Conservation (phyloP, 2,797 vertebrate species). For the Anableps anableps region DNA sequence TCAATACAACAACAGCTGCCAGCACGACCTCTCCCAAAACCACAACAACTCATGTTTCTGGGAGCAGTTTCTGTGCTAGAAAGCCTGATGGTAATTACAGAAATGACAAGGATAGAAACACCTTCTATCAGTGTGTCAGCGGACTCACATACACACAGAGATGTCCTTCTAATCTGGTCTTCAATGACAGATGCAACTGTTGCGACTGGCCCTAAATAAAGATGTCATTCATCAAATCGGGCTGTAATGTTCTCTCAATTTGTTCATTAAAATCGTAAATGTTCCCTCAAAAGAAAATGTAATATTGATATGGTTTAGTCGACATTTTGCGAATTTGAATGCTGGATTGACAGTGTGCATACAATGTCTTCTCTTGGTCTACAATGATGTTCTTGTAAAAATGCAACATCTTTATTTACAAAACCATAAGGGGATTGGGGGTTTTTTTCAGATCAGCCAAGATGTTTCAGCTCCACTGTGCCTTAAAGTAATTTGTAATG, state of each 20-base stretch:
- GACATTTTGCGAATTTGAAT: neutral
- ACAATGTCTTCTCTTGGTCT: neutral
- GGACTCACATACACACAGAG: constrained; percentile 7
- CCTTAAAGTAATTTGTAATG: neutral
- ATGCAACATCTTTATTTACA: neutral
- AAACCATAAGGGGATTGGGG: neutral
- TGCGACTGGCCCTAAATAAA: constrained; percentile 35
- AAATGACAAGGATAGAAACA: constrained; percentile 31
- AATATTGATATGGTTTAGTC: neutral
- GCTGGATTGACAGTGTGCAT: neutral
- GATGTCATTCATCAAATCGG: too few relatives aligned
- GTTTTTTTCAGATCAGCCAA: neutral
- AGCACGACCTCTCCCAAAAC: neutral
- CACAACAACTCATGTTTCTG: constrained; percentile 21
- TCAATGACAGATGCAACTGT: constrained; percentile 58
- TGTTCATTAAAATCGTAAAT: neutral
- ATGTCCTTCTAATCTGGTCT: constrained; percentile 62
- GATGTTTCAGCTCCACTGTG: neutral
- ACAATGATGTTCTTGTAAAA: neutral
- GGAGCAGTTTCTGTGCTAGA: constrained; percentile 51
- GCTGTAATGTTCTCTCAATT: neutral
- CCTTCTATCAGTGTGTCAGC: constrained; percentile 65
- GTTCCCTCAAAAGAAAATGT: neutral
- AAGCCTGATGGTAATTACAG: constrained; percentile 56
- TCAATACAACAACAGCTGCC: neutral